Base-by-base conservation (phyloP, 37 sponge, comb jelly and placozoan genomes). In the Geodia barretti region DNA sequence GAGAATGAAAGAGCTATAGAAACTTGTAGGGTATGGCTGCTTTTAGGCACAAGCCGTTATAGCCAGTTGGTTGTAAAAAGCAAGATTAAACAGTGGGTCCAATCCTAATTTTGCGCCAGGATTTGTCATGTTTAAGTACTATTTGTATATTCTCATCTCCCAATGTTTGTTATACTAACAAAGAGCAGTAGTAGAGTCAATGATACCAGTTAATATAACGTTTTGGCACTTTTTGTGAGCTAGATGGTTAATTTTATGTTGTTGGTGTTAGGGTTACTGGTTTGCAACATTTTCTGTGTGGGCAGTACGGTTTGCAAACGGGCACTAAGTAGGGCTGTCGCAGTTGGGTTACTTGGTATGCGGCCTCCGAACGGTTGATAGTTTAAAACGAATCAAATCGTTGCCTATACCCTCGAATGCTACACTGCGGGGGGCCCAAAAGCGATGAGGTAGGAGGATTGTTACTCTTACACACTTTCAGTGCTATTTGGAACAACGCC, bases 311-410 rank as follows among this genome's bases (percentile, higher is more conserved):
- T 83, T 82, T 33, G 94, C 97, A 73, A 97, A 97, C 3, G 97
- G 97, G 58, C 97, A 97, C 58, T 92, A 92, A 64, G 94, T 94
- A 32, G 97, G 97, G 28, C 97, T 71, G 81, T 97, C 97, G 19
- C 97, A 95, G 14, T 95, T 97, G 88, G 94, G 97, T 36, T 94
- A 94, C 8, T 95, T 79, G 26, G 94, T 92, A 81, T 97, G 97
- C 4, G 97, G 94, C 11, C 97, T 81, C n/a, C n/a, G n/a, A n/a
- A n/a, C n/a, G n/a, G n/a, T n/a, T n/a, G 8, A 97, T 88, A 80
- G 94, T 97, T 78, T 94, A 97, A 58, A 94, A 95, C 41, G 94
- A 81, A 9, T 95, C 94, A 74, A 97, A 97, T 0, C 97, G 69
- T 64, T 94, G 91, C 19, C 97, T 95, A 87, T 95, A 97, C 0